Evolutionary conservation across 2,888 invertebrate species (phyloP), one percentile per base, ranked within the genome.

Genomic region (Calameuta pallipes): DNA sequence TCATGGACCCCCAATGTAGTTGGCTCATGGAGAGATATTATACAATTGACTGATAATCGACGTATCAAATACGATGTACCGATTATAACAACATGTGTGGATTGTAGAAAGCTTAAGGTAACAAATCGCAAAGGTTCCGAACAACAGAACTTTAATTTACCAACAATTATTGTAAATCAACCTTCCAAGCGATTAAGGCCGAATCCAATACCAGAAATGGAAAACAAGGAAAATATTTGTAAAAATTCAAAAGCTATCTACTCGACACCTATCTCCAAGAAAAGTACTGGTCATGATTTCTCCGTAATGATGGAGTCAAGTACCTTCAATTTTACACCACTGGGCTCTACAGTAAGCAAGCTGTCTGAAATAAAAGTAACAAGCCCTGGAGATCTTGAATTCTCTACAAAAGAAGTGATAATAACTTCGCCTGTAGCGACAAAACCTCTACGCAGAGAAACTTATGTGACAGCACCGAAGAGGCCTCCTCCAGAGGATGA

Each of bases 1-100:
- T 88, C 90, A 33, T 96, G 96, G 96, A 93, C 90, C 11, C 96
- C 96, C 0, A 89, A 87, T 30, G 92, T 93, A 82, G 93, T 92
- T 56, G 94, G 94, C 11, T 92, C 94, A 4, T 93, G 94, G 87
- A 92, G 95, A 80, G 95, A 95, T 85, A 93, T 93, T 0, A 91
- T 95, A 69, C 93, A 95, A 77, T 82, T 96, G 74, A 93, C 93
- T 1, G 95, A 95, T 90, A 94, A 93, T 80, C 93, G 93, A 78
- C 93, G 94, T 82, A 94, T 95, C 87, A 71, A 71, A 71, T 71
- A 71, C 12, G 71, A 71, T 11, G 71, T 71, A 33, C 71, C 71
- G 9, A 71, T 71, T 71, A 33, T 71, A 31, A 71, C 71, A 31
- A 33, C 31, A 13, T 31, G 31, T 11, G 15, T 33, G 31, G 71